These are phyloP conservation scores for Acrocyrtus sp. DNA, from an alignment of 2,888 invertebrate species.

Conservation along the genomic window DNA sequence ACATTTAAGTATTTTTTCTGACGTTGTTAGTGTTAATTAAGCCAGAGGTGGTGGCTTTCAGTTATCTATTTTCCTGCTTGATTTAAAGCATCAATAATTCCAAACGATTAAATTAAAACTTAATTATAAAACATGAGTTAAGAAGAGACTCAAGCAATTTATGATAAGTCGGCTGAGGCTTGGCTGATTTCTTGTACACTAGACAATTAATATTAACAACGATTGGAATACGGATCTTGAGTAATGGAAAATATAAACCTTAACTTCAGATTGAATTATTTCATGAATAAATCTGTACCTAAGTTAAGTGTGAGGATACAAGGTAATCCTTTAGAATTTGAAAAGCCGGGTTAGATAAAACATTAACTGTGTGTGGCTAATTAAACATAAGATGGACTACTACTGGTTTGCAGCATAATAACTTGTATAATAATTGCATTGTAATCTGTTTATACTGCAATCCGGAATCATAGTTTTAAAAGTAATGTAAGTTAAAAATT, in stretches of 20 bases:
- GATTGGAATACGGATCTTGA: conserved; percentile 43
- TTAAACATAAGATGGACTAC: not conserved
- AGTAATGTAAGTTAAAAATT: conserved; percentile 12
- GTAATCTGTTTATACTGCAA: conserved; percentile 43
- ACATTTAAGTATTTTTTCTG: conserved; percentile 15
- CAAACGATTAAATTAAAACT: conserved; percentile 16
- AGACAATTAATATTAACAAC: conserved; percentile 27
- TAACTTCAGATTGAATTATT: conserved; percentile 5
- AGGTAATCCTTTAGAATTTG: conserved; percentile 30
- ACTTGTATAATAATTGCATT: no score
- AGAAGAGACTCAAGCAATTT: conserved; percentile 11
- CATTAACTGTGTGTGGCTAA: not conserved
- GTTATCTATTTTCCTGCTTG: conserved; percentile 36
- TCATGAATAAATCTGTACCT: conserved; percentile 33
- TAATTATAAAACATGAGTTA: not conserved
- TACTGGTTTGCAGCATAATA: no score
- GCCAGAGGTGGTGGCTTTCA: conserved; percentile 25
- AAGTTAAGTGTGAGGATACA: conserved; percentile 17
- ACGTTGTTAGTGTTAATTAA: not conserved
- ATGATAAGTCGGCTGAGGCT: conserved; percentile 26
- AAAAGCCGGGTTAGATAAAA: conserved; percentile 22
- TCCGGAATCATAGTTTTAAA: conserved; percentile 30
- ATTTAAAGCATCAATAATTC: conserved; percentile 22
- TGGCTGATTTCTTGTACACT: conserved; percentile 29
- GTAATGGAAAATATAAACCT: not conserved